These are phyloP conservation scores for Dipodomys merriami DNA, from an alignment of 2,113 vertebrate genomes.

Conservation along the genomic window DNA sequence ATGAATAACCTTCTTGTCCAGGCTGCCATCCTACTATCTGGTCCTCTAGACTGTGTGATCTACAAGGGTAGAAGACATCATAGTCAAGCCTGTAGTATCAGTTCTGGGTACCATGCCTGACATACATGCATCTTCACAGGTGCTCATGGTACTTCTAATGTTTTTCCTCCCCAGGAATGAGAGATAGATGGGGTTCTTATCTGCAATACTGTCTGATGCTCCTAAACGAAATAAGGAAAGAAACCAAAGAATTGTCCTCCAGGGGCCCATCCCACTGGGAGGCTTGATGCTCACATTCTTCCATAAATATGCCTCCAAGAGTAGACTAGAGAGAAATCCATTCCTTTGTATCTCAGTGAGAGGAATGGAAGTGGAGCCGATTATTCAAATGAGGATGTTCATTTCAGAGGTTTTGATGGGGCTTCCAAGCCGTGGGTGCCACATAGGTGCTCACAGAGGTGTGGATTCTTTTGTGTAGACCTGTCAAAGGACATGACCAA, in stretches of 20 bases:
- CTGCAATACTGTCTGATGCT: neutral
- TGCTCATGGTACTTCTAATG: neutral
- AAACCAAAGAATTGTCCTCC: no score
- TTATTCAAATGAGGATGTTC: slow-evolving; percentile 42
- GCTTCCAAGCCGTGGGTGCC: no score
- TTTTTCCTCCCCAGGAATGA: neutral
- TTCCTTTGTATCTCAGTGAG: neutral
- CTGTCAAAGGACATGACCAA: neutral
- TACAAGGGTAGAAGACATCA: fast-evolving
- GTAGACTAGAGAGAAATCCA: neutral
- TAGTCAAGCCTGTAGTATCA: fast-evolving
- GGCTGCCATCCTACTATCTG: neutral
- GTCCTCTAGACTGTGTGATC: no score
- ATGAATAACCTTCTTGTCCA: neutral
- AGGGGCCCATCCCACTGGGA: neutral
- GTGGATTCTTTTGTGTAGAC: neutral
- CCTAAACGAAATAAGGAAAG: neutral
- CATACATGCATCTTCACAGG: neutral
- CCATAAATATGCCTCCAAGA: neutral
- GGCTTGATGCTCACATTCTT: neutral
- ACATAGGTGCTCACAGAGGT: fast-evolving
- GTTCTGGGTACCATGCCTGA: neutral
- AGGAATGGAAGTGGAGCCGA: neutral
- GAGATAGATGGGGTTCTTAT: neutral
- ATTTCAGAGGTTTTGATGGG: neutral